Evolutionary conservation across 2,113 vertebrate genomes (phyloP).

Genomic region (Alethe diademata): DNA sequence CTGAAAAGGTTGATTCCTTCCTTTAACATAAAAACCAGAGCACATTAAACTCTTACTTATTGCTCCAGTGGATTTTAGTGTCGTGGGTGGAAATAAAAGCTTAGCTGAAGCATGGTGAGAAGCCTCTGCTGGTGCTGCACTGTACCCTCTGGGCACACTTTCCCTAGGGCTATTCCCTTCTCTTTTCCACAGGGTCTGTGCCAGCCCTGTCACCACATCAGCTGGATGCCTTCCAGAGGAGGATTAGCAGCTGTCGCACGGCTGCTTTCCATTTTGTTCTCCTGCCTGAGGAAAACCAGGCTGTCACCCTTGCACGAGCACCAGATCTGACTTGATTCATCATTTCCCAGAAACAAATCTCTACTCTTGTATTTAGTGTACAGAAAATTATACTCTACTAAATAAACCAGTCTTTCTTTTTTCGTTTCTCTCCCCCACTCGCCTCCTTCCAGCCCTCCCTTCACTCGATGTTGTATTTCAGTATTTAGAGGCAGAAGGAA

Average conservation of each 20-base stretch:
- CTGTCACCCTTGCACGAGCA: not conserved
- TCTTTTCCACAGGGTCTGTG: not conserved
- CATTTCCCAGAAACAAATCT: not conserved
- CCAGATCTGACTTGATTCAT: not conserved
- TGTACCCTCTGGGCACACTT: not conserved
- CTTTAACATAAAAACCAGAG: not conserved
- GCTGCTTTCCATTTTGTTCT: not conserved
- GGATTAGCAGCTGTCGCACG: not conserved
- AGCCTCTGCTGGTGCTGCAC: not conserved
- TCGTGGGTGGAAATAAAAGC: conserved; percentile 9
- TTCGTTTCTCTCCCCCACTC: rapidly evolving
- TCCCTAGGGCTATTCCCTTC: not conserved
- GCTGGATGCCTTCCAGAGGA: not conserved
- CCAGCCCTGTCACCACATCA: not conserved
- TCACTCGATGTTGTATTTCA: too few relatives aligned
- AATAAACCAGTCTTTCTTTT: not conserved
- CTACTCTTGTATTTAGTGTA: not conserved
- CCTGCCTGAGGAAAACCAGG: not conserved
- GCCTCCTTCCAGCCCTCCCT: not conserved
- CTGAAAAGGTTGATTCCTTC: conserved; percentile 6
- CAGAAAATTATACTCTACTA: not conserved
- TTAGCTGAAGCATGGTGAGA: not conserved
- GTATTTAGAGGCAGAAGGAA: too few relatives aligned
- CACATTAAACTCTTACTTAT: not conserved
- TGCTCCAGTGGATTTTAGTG: not conserved